Evolutionary conservation across 2,888 invertebrate species (phyloP), one percentile per base, ranked within the genome.

Genomic region (Eilema depressum): DNA sequence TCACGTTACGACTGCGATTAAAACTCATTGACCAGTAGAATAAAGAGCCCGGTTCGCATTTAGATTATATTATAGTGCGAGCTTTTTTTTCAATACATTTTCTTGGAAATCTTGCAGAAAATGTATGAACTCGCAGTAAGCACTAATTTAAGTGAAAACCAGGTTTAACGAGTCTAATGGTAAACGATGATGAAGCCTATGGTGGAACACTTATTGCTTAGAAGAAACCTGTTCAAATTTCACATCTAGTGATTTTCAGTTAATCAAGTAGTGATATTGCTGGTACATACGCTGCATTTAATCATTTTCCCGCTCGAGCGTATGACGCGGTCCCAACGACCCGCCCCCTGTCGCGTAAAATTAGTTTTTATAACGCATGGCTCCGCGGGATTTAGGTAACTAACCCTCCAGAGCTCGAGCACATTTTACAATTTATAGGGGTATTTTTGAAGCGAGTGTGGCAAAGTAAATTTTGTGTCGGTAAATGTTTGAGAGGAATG

Each of bases 291-390:
- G 53, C 10, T 56, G 53, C 23, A 56, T 11, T 30, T 30, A 30
- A 30, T 53, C 4, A n/a, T 30, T 65, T 65, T 2, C 10, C 64
- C 10, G 53, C 64, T 56, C 53, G 23, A 65, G 74, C 74, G 73
- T 74, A 79, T 73, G 82, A 77, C 73, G 66, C 65, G 71, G 63
- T 73, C 63, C 33, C 72, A 23, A 70, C 70, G 70, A 63, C 70
- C 30, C 30, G 23, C 23, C 53, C 64, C 74, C 70, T 59, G 23
- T 66, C 73, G 77, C 74, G 76, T 76, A 76, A 84, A 82, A 83
- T 83, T 84, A 83, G 76, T 78, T 83, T 79, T 77, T 82, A 83
- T 75, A 75, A 73, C 75, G 69, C 70, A 64, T 41, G 68, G 33
- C 67, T 69, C 33, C 41, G 30, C 63, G 60, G 68, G 82, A 80